Conservation (phyloP, 2,113 vertebrate species). For the Phoxinus phoxinus region DNA sequence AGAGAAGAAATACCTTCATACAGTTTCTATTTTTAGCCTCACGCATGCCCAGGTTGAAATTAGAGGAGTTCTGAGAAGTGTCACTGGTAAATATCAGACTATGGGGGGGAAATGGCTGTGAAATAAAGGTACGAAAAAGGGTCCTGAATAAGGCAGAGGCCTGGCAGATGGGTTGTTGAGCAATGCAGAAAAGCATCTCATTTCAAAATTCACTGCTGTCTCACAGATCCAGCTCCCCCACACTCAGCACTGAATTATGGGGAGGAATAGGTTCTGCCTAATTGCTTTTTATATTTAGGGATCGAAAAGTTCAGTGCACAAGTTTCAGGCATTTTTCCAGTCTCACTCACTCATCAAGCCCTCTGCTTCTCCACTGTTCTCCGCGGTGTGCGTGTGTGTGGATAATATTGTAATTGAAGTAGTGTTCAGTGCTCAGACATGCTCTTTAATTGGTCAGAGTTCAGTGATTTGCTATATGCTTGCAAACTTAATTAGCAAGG, state of each 20-base stretch:
- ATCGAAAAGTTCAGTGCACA: constrained; percentile 20
- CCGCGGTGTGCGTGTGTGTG: background rate
- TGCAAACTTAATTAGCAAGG: constrained; percentile 24
- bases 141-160: background rate
- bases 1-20: background rate
- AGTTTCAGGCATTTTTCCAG: constrained; percentile 16
- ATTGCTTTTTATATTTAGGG: constrained; percentile 27
- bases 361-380: background rate
- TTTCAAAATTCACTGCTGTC: constrained; percentile 3
- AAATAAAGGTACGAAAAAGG: background rate
- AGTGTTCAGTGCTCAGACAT: background rate
- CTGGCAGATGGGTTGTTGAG: constrained; percentile 25
- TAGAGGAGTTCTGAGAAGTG: background rate
- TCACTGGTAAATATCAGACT: background rate
- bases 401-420: constrained; percentile 13
- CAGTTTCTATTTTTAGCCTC: constrained; percentile 11
- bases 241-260: constrained; percentile 12
- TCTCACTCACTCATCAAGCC: background rate
- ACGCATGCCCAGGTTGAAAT: background rate
- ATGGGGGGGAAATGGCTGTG: background rate
- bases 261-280: constrained; percentile 31
- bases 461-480: constrained; percentile 11
- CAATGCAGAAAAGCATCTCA: constrained; percentile 21
- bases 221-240: constrained; percentile 51
- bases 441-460: constrained; percentile 37